These are phyloP conservation scores for Tangara arthus DNA, from an alignment of 2,797 vertebrate species.

Conservation along the genomic window DNA sequence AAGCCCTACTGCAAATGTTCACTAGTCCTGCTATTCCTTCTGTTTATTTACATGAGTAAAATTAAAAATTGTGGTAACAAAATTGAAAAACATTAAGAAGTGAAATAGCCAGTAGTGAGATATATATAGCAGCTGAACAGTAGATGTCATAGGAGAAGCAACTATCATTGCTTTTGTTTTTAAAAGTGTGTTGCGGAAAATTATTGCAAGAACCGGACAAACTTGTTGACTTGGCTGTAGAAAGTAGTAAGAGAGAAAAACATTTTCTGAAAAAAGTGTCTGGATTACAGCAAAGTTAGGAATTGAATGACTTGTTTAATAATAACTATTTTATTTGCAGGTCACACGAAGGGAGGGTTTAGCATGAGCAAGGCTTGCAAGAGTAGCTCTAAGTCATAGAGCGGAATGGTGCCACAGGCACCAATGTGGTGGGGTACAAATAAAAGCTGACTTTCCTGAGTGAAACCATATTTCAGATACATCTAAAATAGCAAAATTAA, in stretches of 20 bases:
- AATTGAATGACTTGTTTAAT: background rate
- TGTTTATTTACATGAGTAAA: background rate
- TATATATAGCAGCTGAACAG: background rate
- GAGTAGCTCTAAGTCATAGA: fast-evolving
- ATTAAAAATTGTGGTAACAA: background rate
- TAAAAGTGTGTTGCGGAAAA: background rate
- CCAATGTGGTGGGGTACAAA: background rate
- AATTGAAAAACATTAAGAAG: background rate
- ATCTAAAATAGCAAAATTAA: background rate
- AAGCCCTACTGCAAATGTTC: background rate
- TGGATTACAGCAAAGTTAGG: background rate
- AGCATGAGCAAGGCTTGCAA: background rate
- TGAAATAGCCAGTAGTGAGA: background rate
- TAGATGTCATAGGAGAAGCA: background rate
- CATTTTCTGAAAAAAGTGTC: fast-evolving
- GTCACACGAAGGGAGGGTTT: background rate
- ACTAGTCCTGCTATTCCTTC: background rate
- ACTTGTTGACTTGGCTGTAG: background rate
- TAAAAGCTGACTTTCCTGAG: background rate
- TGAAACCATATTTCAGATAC: background rate
- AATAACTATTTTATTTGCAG: background rate
- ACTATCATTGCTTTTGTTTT: background rate
- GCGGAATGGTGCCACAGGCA: background rate
- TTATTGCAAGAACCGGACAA: background rate
- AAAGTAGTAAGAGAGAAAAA: background rate